Evolutionary conservation across 2,797 vertebrate species (phyloP), one percentile per base, ranked within the genome.

Genomic region (Falco cherrug): DNA sequence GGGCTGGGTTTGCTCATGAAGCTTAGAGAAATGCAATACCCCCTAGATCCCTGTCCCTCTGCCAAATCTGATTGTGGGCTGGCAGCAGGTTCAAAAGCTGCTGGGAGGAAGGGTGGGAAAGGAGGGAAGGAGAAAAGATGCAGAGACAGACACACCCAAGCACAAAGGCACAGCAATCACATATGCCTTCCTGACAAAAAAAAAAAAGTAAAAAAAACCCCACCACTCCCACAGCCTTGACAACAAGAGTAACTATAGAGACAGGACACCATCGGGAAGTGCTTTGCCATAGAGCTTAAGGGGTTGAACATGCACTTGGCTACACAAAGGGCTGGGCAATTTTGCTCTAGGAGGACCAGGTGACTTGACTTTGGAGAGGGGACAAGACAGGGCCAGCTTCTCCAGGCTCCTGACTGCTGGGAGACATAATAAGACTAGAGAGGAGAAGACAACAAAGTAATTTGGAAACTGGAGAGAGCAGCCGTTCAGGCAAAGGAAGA

Each of bases 161-260:
- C 68, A 85, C 63, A 93, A 75, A 90, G 64, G 86, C 63, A 76
- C 51, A 84, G 70, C 1, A 1, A 94, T 87, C 81, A 59, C 80
- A 95, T 71, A 87, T 25, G 60, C 81, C 57, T 87, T 41, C 54
- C 75, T 92, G 88, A 71, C 16, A 35, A 53, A 80, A 68, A 16
- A 3, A 65, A 22, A 31, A 77, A 39, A 13, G 24, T 10, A 19
- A n/a, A 25, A n/a, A 26, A 54, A 29, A 39, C 4, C 0, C 41
- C 41, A 43, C 53, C 84, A 79, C 95, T 91, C 93, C 79, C 73
- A 90, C 91, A 84, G 64, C 81, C 95, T 54, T 89, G 87, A 94
- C 92, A 89, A 91, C 88, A 33, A 33, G 78, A 81, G 93, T 94
- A 95, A 87, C 94, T 92, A 95, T 90, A 96, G 97, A 94, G 84